Conservation (phyloP, 2,113 vertebrate genomes). For the Henicopernis longicauda region DNA sequence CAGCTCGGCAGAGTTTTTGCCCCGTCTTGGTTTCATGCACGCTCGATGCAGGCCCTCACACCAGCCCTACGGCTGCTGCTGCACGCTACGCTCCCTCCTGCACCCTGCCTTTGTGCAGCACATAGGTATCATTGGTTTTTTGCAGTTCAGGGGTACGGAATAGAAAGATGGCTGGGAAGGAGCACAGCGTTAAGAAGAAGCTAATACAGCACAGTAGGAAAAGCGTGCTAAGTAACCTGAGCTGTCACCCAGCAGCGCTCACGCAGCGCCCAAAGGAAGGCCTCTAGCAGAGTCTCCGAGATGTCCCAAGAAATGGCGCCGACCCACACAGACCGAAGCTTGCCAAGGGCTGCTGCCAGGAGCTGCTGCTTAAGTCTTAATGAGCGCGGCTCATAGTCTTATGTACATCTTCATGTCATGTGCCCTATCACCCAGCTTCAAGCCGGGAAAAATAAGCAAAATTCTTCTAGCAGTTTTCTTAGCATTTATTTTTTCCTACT, state of each 20-base stretch:
- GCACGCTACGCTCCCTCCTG: neutral
- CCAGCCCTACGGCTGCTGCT: neutral
- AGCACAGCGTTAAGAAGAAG: neutral
- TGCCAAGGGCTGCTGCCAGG: neutral
- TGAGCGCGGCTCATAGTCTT: neutral
- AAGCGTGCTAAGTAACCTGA: neutral
- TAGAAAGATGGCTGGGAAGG: neutral
- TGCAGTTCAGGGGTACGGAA: neutral
- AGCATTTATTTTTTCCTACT: neutral
- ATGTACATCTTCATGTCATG: accelerated
- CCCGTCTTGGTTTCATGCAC: neutral
- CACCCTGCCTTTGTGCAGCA: neutral
- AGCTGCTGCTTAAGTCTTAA: neutral
- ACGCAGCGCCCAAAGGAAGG: neutral
- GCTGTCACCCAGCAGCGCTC: neutral
- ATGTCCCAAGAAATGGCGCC: neutral
- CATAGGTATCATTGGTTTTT: accelerated
- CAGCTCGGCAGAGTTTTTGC: neutral
- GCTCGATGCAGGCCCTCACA: too few species aligned
- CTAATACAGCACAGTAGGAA: neutral
- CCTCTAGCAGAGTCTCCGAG: neutral
- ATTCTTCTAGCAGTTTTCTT: neutral
- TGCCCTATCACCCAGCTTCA: neutral
- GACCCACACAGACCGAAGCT: neutral
- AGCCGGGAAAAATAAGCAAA: neutral